These are phyloP conservation scores for Solenopsis invicta DNA, from an alignment of 1,140 invertebrate genomes.

Conservation along the genomic window DNA sequence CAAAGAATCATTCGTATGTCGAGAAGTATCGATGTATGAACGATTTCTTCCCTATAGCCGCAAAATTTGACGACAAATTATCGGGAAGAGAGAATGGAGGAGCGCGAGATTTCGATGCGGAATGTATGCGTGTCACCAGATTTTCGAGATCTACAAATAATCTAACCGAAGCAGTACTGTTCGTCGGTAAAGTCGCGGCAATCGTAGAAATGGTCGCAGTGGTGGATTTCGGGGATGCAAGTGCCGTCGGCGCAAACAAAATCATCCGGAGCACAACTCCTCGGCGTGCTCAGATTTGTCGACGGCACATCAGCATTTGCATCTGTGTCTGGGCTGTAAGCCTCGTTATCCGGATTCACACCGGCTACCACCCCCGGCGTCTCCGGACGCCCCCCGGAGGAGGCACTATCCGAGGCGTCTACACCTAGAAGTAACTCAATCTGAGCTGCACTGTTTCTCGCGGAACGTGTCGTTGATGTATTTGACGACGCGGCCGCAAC, in stretches of 20 bases:
- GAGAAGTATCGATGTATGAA: neutral
- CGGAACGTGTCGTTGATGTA: slow-evolving; percentile 4
- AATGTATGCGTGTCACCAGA: slow-evolving; percentile 74
- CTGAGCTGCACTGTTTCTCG: slow-evolving; percentile 80
- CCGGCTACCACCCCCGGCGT: slow-evolving; percentile 77
- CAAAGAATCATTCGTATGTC: neutral
- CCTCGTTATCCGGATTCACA: slow-evolving; percentile 77
- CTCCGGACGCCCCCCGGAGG: slow-evolving; percentile 79
- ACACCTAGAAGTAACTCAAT: slow-evolving; percentile 86
- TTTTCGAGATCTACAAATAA: slow-evolving; percentile 81
- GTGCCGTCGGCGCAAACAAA: slow-evolving; percentile 90
- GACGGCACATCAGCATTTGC: slow-evolving; percentile 77
- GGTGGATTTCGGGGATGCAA: slow-evolving; percentile 90
- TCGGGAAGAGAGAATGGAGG: neutral
- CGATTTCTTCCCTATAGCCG: neutral
- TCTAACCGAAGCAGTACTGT: slow-evolving; percentile 93
- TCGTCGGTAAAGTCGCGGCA: slow-evolving; percentile 97
- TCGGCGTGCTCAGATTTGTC: slow-evolving; percentile 82
- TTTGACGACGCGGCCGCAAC: slow-evolving; percentile 8
- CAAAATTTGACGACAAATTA: neutral
- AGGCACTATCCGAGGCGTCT: slow-evolving; percentile 83
- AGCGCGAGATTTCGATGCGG: neutral
- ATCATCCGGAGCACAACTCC: slow-evolving; percentile 86
- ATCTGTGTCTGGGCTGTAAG: slow-evolving; percentile 78
- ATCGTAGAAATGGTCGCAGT: slow-evolving; percentile 95